Evolutionary conservation across 2,888 invertebrate genomes (phyloP).

Genomic region (Mallateleia sp.): DNA sequence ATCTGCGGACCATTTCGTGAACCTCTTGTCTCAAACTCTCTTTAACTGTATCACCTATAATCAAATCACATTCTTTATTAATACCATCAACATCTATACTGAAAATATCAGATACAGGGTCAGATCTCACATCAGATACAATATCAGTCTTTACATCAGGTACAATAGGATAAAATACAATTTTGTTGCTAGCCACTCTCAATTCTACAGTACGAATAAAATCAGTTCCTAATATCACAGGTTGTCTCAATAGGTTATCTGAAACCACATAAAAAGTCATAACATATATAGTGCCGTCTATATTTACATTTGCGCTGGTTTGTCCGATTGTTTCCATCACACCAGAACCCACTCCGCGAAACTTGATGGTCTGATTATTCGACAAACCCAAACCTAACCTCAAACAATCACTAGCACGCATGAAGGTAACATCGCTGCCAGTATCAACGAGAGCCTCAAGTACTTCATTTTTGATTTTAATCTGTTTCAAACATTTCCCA

Average conservation of each 20-base stretch:
- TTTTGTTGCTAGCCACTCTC: not conserved
- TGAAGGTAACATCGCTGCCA: constrained; percentile 33
- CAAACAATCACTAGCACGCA: constrained; percentile 18
- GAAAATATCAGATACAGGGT: too few relatives aligned
- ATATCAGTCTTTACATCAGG: constrained; percentile 28
- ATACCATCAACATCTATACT: too few relatives aligned
- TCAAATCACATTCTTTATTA: too few relatives aligned
- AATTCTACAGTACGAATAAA: constrained; percentile 14
- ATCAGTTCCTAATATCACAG: constrained; percentile 16
- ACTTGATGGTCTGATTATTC: not conserved
- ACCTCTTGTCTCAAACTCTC: constrained; percentile 19
- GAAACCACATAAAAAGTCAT: constrained; percentile 38
- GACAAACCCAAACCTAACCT: not conserved
- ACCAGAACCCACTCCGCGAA: constrained; percentile 24
- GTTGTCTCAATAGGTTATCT: constrained; percentile 22
- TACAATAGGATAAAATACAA: constrained; percentile 9
- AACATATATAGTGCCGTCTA: constrained; percentile 42
- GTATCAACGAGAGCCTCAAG: constrained; percentile 29
- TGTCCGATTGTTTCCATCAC: not conserved
- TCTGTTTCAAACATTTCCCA: constrained; percentile 7
- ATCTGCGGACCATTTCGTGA: constrained; percentile 37
- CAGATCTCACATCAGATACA: too few relatives aligned
- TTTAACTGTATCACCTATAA: constrained; percentile 15
- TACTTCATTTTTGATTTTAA: not conserved
- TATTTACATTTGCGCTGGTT: not conserved